These are phyloP conservation scores for Diarsia rubi DNA, from an alignment of 2,888 invertebrate species.

Conservation along the genomic window DNA sequence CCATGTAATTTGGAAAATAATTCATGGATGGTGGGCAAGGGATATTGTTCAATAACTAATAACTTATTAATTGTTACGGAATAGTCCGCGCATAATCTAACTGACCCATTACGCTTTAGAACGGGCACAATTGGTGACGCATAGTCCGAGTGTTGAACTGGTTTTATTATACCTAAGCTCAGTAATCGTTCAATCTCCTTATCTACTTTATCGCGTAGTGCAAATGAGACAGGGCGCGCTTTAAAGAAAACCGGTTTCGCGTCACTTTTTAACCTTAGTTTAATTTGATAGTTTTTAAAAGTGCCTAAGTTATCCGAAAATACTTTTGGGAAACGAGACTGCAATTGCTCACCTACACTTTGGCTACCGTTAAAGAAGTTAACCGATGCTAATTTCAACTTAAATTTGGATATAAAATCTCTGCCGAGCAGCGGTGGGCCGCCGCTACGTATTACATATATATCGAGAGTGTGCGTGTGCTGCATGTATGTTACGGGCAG, in stretches of 20 bases:
- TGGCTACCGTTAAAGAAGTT: no score
- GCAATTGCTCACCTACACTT: no score
- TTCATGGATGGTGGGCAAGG: constrained; percentile 48
- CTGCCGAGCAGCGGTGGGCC: background rate
- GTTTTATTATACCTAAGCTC: no score
- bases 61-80: constrained; percentile 53
- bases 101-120: no score
- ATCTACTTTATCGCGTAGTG: background rate
- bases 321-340: no score
- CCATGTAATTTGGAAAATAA: constrained; percentile 53
- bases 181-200: background rate
- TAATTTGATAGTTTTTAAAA: no score
- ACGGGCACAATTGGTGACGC: no score
- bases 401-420: constrained; percentile 4
- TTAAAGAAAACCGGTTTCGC: background rate
- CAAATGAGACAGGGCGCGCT: background rate
- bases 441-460: background rate
- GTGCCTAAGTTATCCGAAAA: no score
- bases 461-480: background rate
- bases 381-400: constrained; percentile 5
- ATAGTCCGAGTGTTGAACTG: background rate
- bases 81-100: no score
- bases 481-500: no score
- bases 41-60: constrained; percentile 49
- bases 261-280: background rate